Evolutionary conservation across 1,140 invertebrate genomes (phyloP), one percentile per base, ranked within the genome.

Genomic region (Pseudoatta argentina): DNA sequence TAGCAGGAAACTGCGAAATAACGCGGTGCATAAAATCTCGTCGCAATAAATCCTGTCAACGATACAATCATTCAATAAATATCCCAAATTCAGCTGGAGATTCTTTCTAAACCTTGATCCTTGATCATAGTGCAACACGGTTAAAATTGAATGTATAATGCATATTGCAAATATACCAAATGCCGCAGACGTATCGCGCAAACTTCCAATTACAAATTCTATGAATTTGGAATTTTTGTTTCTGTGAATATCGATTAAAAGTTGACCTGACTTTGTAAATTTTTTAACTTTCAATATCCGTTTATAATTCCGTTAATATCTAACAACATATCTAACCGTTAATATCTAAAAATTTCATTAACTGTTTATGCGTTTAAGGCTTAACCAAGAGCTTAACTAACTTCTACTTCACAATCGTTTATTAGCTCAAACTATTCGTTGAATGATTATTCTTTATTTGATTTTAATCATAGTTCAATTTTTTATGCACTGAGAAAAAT

Each of bases 31-130:
- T 61, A 73, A 73, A 73, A 82, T 82, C 6, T 8, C 10, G 10
- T 44, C 18, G 55, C 34, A 18, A 73, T 34, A 12, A 27, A 69
- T 24, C 6, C 66, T 21, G 21, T 48, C 66, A 69, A 51, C 14
- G 21, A 63, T 21, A 66, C 39, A 79, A 79, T 53, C 61, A 73
- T 73, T 82, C 53, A 48, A 82, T 82, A 73, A 82, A 73, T 59
- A 82, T 73, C 39, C 18, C 7, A 14, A 48, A 59, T 61, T 39
- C 6, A 82, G 18, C 21, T 63, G 7, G 5, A 59, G 1, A 44
- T 8, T 6, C n/a, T 69, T 8, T 6, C n/a, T 69, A 59, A 81
- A 59, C 53, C 53, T 71, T 27, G 21, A 81, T 81, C 21, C 66
- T 72, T 82, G 48, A 82, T 24, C 39, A n/a, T n/a, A 27, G 4